These are phyloP conservation scores for Thumatha senex DNA, from an alignment of 2,888 invertebrate species.

Conservation along the genomic window DNA sequence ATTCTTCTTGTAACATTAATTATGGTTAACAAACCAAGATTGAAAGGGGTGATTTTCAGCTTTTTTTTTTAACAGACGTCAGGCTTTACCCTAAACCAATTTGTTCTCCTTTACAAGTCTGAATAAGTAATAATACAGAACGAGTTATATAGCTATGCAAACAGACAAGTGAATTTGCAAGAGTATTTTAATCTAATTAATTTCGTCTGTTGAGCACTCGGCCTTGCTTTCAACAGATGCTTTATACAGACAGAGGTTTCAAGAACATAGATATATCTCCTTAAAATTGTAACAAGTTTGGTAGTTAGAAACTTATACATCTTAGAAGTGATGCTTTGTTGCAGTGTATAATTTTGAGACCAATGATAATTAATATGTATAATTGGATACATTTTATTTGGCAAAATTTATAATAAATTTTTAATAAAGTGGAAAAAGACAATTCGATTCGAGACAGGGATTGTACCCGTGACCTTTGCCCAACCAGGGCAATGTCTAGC, in stretches of 20 bases:
- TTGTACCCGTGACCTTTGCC: too few relatives aligned
- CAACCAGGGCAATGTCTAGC: too few relatives aligned
- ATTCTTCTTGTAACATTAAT: background rate
- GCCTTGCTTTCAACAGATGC: conserved; percentile 4
- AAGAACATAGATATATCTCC: conserved; percentile 7
- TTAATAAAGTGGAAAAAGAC: too few relatives aligned
- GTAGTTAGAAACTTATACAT: background rate
- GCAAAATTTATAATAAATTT: too few relatives aligned
- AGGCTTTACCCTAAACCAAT: background rate
- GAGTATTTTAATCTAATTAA: conserved; percentile 15
- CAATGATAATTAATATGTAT: background rate
- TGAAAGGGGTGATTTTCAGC: background rate
- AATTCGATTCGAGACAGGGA: too few relatives aligned
- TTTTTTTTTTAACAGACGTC: background rate
- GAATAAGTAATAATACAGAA: background rate
- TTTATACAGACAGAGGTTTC: conserved; percentile 1
- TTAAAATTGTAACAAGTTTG: background rate
- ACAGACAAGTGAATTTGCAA: conserved; percentile 4
- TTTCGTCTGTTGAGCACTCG: conserved; percentile 11
- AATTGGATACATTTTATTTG: too few relatives aligned
- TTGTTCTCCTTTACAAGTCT: background rate
- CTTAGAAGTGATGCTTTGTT: background rate
- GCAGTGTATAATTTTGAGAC: too few relatives aligned
- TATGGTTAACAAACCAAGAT: background rate
- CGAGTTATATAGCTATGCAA: conserved; percentile 2